Percentiles rank a stretch among this genome's conserved stretches.
phyloP scores from a whole-genome alignment of 2,797 vertebrate genomes.

The Pelochelys cantorii region DNA sequence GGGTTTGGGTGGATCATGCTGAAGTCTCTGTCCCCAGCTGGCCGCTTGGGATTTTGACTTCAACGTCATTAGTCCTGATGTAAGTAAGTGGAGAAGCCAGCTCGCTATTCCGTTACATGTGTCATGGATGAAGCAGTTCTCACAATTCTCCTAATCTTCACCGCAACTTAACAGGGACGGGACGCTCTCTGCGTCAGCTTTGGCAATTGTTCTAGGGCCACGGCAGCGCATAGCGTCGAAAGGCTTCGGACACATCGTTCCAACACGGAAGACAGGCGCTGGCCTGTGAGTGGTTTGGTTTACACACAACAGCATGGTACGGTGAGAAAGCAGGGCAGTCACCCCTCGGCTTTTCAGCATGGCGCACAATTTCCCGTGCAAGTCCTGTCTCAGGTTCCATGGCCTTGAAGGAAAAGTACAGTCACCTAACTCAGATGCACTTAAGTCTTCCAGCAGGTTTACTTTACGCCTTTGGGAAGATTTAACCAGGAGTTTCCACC shows the following conservation, averaged over 20 bases:
- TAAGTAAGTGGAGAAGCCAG: background rate
- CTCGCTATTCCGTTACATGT: background rate
- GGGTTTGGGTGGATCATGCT: background rate
- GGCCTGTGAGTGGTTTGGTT: background rate
- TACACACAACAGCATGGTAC: background rate
- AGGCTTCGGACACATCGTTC: background rate
- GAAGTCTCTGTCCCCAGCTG: background rate
- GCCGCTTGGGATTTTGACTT: background rate
- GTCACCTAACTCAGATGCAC: background rate
- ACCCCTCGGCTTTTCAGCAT: background rate
- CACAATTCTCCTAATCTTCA: background rate
- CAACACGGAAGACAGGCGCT: rapidly evolving
- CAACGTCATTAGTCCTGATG: background rate
- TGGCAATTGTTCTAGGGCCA: rapidly evolving
- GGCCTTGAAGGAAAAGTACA: background rate
- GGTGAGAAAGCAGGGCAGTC: background rate
- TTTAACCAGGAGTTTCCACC: background rate
- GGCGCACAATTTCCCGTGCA: background rate
- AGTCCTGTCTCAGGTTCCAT: background rate
- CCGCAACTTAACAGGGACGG: rapidly evolving
- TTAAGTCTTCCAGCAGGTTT: background rate
- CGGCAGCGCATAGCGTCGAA: background rate
- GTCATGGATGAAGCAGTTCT: background rate
- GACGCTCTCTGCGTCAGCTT: rapidly evolving
- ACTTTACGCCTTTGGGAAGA: background rate